Percentiles rank a stretch among this genome's conserved stretches.
These are phyloP conservation scores for Plotosus lineatus DNA, from an alignment of 2,113 vertebrate species.

Conservation along the genomic window DNA sequence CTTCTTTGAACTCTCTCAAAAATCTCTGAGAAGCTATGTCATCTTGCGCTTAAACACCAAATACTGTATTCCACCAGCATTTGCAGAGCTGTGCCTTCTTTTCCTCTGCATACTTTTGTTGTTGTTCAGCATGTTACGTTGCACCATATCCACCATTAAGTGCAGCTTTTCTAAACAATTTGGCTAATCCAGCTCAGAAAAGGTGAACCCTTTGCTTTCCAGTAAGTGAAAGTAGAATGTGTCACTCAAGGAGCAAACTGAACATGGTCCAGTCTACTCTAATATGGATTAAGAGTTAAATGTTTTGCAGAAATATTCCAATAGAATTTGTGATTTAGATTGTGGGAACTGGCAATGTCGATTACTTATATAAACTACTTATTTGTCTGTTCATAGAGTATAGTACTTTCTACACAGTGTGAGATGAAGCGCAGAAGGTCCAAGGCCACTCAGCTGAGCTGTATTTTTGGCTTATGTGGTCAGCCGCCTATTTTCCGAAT, in stretches of 20 bases:
- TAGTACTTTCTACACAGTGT: not conserved
- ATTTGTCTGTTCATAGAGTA: slow-evolving; percentile 17
- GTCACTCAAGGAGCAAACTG: not conserved
- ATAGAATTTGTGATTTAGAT: not conserved
- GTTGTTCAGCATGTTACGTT: too few relatives aligned
- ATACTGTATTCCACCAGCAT: too few relatives aligned
- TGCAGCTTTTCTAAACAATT: too few relatives aligned
- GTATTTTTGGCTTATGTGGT: slow-evolving; percentile 27
- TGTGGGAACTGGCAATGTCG: not conserved
- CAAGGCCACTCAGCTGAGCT: slow-evolving; percentile 37
- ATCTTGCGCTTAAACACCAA: too few relatives aligned
- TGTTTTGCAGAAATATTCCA: not conserved
- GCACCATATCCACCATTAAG: too few relatives aligned
- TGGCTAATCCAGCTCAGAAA: too few relatives aligned
- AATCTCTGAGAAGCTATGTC: too few relatives aligned
- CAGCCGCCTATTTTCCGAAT: slow-evolving; percentile 44
- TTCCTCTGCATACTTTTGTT: too few relatives aligned
- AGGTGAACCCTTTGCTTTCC: too few relatives aligned
- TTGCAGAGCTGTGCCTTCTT: too few relatives aligned
- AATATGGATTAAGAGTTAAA: not conserved
- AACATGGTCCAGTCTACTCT: not conserved
- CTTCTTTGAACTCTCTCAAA: too few relatives aligned
- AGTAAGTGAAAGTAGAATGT: not conserved
- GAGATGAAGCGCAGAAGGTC: slow-evolving; percentile 46
- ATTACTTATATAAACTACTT: not conserved